Evolutionary conservation across 2,888 invertebrate species (phyloP), one percentile per base, ranked within the genome.

Genomic region (Odontothrips loti): DNA sequence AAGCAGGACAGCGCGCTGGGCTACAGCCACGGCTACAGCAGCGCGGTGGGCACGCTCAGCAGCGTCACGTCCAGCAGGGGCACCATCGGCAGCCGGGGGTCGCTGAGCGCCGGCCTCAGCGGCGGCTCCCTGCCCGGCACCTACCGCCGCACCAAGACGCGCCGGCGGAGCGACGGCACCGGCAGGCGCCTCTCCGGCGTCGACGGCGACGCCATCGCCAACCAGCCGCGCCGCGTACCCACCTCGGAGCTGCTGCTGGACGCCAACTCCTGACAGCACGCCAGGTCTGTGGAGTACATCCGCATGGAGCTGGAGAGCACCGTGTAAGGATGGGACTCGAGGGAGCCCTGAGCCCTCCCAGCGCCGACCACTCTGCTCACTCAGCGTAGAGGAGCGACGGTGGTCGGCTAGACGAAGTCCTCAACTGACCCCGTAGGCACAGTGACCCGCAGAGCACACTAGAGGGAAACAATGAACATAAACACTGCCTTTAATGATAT

Each of bases 261-360:
- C 86, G 90, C 86, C 11, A 90, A 91, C 86, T 95, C 96, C 91
- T 96, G 96, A 96, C 95, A 95, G 86, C 94, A 94, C 89, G 92
- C 92, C 87, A 93, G 94, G 90, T 93, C 94, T 90, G 95, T 96
- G 91, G 96, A 96, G 88, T 96, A 94, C 89, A 96, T 96, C 87
- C 95, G 95, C 89, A 94, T 96, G 90, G 96, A 96, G 90, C 93
- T 95, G 88, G 96, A 96, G 90, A 96, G 96, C 87, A 96, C 96
- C 86, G 96, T 96, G 91, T 95, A 93, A 93, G 81, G 79, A 79
- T 82, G 68, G 58, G 17, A 58, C 12, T 20, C 58, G 20, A 58
- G 15, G 58, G 20, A n/a, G 58, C 58, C 20, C n/a, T 20, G 51
- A 12, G 17, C 51, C 51, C n/a, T 11, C 20, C 20, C 20, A 58